Conservation (phyloP, 2,888 invertebrate genomes). For the Suillia variegata region DNA sequence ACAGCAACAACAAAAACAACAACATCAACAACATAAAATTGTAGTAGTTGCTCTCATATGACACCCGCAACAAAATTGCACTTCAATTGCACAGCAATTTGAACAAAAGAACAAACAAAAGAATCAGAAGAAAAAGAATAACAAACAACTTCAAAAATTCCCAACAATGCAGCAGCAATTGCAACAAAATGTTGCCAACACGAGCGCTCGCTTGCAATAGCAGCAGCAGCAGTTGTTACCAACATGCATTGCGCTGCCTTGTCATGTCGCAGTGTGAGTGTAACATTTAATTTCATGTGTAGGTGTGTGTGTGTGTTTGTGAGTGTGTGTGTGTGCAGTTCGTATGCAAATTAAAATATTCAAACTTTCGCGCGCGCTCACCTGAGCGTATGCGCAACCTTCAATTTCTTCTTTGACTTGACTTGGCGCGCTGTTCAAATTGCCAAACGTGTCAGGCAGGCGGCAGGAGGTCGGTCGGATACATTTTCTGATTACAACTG, state of each 20-base stretch:
- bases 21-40: too few species aligned
- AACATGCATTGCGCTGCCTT: too few species aligned
- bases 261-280: background rate
- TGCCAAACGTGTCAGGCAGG: too few species aligned
- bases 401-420: background rate
- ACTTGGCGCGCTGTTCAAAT: background rate
- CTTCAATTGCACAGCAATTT: constrained; percentile 20
- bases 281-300: constrained; percentile 14
- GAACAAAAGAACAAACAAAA: background rate
- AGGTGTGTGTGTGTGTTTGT: too few species aligned
- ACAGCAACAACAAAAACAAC: background rate
- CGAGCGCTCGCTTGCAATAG: background rate
- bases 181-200: constrained; percentile 14
- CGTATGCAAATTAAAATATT: constrained; percentile 2
- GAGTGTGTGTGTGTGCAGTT: too few species aligned
- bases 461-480: too few species aligned
- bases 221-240: background rate
- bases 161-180: constrained; percentile 8
- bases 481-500: constrained; percentile 44
- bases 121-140: background rate
- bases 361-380: background rate
- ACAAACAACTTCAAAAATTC: background rate
- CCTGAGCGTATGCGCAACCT: constrained; percentile 4
- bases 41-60: too few species aligned
- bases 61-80: constrained; percentile 13